These are phyloP conservation scores for Plecturocebus donacophilus DNA, from an alignment of 2,113 vertebrate species.

Conservation along the genomic window DNA sequence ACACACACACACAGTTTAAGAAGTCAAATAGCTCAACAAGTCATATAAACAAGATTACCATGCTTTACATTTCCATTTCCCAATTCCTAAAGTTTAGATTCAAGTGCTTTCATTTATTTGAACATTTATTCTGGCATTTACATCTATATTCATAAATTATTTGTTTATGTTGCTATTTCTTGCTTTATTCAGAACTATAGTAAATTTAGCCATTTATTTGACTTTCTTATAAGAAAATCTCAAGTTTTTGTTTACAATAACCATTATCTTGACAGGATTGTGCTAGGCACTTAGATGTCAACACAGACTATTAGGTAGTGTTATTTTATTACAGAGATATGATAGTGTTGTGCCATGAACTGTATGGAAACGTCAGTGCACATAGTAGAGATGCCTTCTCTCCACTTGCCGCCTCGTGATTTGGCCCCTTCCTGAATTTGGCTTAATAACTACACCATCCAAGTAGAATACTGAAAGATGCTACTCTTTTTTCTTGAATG, in stretches of 20 bases:
- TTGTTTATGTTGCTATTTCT: neutral
- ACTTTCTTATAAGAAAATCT: neutral
- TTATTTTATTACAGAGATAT: neutral
- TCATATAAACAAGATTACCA: neutral
- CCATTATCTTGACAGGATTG: neutral
- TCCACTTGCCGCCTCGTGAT: neutral
- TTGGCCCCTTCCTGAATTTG: neutral
- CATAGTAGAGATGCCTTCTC: neutral
- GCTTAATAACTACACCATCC: neutral
- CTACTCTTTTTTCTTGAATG: neutral
- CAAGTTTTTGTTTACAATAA: neutral
- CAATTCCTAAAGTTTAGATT: neutral
- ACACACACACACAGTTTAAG: neutral
- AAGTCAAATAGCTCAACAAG: neutral
- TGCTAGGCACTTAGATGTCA: neutral
- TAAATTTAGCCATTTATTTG: neutral
- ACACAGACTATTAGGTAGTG: neutral
- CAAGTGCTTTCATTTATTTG: neutral
- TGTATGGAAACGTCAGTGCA: neutral
- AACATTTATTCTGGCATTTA: neutral
- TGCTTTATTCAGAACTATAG: neutral
- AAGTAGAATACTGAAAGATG: neutral
- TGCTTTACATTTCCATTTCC: neutral
- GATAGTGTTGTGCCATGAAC: neutral
- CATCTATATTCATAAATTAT: neutral